These are phyloP conservation scores for Tupiocoris notatus DNA, from an alignment of 2,888 invertebrate genomes.

Conservation along the genomic window DNA sequence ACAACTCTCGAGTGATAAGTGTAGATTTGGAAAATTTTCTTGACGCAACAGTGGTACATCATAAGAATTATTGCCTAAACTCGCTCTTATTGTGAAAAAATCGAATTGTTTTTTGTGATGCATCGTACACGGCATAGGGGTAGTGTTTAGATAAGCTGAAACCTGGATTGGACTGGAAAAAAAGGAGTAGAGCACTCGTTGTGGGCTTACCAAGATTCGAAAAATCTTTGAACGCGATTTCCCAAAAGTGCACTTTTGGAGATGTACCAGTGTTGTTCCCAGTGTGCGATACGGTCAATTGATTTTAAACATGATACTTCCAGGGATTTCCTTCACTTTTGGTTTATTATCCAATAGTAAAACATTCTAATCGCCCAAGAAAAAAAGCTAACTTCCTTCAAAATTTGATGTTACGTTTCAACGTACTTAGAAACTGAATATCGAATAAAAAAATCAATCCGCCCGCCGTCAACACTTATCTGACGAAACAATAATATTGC, in stretches of 20 bases:
- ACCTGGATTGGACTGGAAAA: slow-evolving; percentile 16
- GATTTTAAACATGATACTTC: too few species aligned
- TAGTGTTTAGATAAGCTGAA: slow-evolving; percentile 2
- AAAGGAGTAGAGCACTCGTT: slow-evolving; percentile 19
- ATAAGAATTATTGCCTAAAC: slow-evolving; percentile 8
- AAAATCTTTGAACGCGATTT: slow-evolving; percentile 11
- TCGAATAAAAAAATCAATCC: too few species aligned
- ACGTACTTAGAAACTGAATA: too few species aligned
- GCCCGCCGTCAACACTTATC: too few species aligned
- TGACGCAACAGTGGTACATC: slow-evolving; percentile 17
- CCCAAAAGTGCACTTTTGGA: slow-evolving; percentile 21
- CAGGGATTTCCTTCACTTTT: too few species aligned
- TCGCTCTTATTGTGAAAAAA: slow-evolving; percentile 13
- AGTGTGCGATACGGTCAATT: too few species aligned
- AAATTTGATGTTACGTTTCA: too few species aligned
- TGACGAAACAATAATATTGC: too few species aligned
- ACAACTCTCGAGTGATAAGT: slow-evolving; percentile 22
- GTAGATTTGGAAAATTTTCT: slow-evolving; percentile 9
- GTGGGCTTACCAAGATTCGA: slow-evolving; percentile 22
- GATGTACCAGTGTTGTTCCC: too few species aligned
- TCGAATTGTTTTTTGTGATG: background rate
- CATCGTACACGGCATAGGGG: slow-evolving; percentile 9
- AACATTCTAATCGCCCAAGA: too few species aligned
- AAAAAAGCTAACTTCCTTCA: too few species aligned
- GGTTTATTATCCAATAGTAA: too few species aligned